These are phyloP conservation scores for Teleopsis dalmanni DNA, from an alignment of 1,140 invertebrate species.

Conservation along the genomic window DNA sequence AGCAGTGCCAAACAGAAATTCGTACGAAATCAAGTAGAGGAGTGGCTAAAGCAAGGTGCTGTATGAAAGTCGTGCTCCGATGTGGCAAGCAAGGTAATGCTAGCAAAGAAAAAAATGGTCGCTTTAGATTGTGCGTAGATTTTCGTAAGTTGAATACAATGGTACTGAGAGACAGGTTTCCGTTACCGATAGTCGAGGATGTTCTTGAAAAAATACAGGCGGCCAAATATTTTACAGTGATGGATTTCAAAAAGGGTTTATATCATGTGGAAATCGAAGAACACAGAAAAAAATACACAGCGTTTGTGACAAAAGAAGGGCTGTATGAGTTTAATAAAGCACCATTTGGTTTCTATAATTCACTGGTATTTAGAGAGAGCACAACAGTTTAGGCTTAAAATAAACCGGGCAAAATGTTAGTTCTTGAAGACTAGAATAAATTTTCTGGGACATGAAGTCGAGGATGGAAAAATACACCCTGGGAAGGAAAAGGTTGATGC, in stretches of 20 bases:
- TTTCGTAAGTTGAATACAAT: neutral
- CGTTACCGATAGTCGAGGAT: neutral
- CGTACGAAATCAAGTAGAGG: neutral
- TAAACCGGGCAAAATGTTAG: constrained; percentile 12
- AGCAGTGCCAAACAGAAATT: neutral
- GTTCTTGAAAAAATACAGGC: neutral
- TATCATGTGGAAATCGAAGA: constrained; percentile 26
- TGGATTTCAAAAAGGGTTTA: constrained; percentile 28
- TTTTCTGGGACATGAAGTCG: too few relatives aligned
- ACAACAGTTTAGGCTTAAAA: constrained; percentile 4
- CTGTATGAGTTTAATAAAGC: constrained; percentile 11
- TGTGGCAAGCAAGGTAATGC: neutral
- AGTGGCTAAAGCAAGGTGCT: neutral
- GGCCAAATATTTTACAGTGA: too few relatives aligned
- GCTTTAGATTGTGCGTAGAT: neutral
- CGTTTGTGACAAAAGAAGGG: constrained; percentile 7
- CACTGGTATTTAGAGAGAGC: constrained; percentile 3
- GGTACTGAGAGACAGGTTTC: constrained; percentile 1
- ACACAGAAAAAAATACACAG: constrained; percentile 19
- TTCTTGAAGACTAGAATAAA: too few relatives aligned
- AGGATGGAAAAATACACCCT: too few relatives aligned
- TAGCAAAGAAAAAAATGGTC: neutral
- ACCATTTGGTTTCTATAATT: constrained; percentile 8
- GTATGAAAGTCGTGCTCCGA: neutral
- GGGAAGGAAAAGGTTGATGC: too few relatives aligned